These are phyloP conservation scores for Lepidocyrtoides sp. DNA, from an alignment of 2,888 invertebrate species.

Conservation along the genomic window DNA sequence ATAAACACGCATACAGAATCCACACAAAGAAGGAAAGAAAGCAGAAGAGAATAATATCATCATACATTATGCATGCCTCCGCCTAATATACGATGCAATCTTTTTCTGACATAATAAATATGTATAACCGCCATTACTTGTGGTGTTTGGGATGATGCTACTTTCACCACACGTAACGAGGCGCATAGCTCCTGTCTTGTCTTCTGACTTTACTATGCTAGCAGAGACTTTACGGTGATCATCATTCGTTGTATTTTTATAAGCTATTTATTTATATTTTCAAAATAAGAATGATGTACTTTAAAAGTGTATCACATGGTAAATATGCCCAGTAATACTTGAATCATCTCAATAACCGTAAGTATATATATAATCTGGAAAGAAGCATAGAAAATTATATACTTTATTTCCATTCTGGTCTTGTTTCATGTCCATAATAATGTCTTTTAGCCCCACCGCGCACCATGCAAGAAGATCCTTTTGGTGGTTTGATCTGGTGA, in stretches of 20 bases:
- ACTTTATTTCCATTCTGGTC: neutral
- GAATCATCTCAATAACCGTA: neutral
- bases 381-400: neutral
- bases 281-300: neutral
- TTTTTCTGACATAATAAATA: conserved; percentile 69
- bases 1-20: conserved; percentile 25
- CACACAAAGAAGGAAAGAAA: neutral
- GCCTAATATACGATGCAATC: conserved; percentile 67
- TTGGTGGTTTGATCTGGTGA: neutral
- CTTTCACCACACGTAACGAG: conserved; percentile 11
- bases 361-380: neutral
- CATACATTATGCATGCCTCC: conserved; percentile 71
- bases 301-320: neutral
- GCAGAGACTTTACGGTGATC: neutral
- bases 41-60: conserved; percentile 44
- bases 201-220: neutral
- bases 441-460: neutral
- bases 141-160: conserved; percentile 19
- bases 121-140: conserved; percentile 71
- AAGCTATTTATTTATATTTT: conserved; percentile 17
- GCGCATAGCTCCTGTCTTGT: neutral
- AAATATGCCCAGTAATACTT: neutral
- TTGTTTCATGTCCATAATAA: neutral
- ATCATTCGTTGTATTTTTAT: conserved; percentile 5
- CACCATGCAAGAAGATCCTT: neutral